Conservation (phyloP, 1,140 invertebrate species). For the Tyrophagus putrescentiae region DNA sequence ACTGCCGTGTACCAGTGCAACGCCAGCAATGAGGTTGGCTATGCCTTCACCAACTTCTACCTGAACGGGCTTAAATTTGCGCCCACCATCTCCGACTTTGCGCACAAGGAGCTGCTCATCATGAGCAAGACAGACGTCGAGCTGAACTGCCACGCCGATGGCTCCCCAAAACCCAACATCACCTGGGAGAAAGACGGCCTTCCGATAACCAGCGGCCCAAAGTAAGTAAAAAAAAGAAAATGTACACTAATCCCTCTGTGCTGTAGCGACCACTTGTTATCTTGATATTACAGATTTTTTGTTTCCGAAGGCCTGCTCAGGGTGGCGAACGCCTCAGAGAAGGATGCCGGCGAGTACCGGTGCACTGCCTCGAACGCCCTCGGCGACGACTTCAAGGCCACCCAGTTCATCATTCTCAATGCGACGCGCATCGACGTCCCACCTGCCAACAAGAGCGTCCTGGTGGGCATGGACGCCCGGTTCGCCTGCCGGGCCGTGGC, state of each 20-base stretch:
- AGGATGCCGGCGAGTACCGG: slow-evolving; percentile 70
- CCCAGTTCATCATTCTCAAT: slow-evolving; percentile 63
- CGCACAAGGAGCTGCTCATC: slow-evolving; percentile 46
- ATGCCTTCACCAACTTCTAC: slow-evolving; percentile 93
- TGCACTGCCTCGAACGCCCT: slow-evolving; percentile 88
- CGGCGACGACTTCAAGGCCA: slow-evolving; percentile 56
- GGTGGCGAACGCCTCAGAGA: slow-evolving; percentile 62
- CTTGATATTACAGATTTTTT: no score
- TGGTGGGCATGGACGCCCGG: slow-evolving; percentile 68
- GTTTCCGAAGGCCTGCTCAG: slow-evolving; percentile 68
- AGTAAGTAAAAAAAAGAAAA: slow-evolving; percentile 48
- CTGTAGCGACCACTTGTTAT: no score
- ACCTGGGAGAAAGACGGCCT: slow-evolving; percentile 71
- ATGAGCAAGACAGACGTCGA: slow-evolving; percentile 64
- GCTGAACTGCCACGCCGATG: slow-evolving; percentile 80
- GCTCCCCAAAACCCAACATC: slow-evolving; percentile 81
- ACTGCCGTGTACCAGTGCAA: slow-evolving; percentile 98
- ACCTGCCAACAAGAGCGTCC: slow-evolving; percentile 77
- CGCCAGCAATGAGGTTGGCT: slow-evolving; percentile 88
- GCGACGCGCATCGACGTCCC: slow-evolving; percentile 64
- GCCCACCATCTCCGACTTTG: slow-evolving; percentile 72
- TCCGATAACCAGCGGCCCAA: slow-evolving; percentile 68
- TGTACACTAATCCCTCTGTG: no score
- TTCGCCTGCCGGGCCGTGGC: slow-evolving; percentile 80
- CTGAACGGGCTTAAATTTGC: slow-evolving; percentile 81